Base-by-base conservation (phyloP, 2,888 invertebrate species). In the Drosophila mettleri region DNA sequence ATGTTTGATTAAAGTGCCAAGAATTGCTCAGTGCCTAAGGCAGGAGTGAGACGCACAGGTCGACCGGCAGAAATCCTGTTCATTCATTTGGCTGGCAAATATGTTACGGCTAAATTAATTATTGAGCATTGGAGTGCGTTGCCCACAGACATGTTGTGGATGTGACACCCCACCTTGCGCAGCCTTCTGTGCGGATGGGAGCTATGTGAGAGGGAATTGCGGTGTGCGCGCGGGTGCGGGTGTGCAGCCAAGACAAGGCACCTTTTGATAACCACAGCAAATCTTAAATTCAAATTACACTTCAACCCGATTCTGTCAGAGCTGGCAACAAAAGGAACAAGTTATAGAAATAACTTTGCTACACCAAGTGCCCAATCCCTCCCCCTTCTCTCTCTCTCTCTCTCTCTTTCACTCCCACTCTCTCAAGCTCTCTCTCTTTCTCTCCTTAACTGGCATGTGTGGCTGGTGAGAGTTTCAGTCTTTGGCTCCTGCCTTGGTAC, bases 261-360 rank as follows among this genome's bases (percentile, higher is more conserved):
- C 85, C 79, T 85, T 82, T 64, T 81, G 74, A 80, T 64, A 74
- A 70, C 80, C 89, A 64, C 86, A 87, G 88, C 65, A 86, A 89
- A 86, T 86, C 89, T 86, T 89, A 86, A 86, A 86, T 86, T 86
- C 83, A 86, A 86, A 86, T 89, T 89, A 89, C 89, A 80, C 78
- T 87, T 87, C 80, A 86, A 71, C 59, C 83, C 80, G 77, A 74
- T 80, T 77, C 77, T 77, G 80, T 80, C 74, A 77, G 69, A 39
- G 48, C 4, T 43, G 49, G 69, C 69, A 70, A 74, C 77, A 74
- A 83, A 82, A 72, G 73, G 78, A 84, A 53, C 78, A 88, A 82
- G 78, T 86, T 86, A 76, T 80, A 76, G 86, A 80, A 83, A 83
- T 83, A 88, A 72, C 74, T 80, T 83, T 64, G 57, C 69, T 52